phyloP scores from a whole-genome alignment of 2,888 invertebrate genomes.

The Falcaria lacertinaria region DNA sequence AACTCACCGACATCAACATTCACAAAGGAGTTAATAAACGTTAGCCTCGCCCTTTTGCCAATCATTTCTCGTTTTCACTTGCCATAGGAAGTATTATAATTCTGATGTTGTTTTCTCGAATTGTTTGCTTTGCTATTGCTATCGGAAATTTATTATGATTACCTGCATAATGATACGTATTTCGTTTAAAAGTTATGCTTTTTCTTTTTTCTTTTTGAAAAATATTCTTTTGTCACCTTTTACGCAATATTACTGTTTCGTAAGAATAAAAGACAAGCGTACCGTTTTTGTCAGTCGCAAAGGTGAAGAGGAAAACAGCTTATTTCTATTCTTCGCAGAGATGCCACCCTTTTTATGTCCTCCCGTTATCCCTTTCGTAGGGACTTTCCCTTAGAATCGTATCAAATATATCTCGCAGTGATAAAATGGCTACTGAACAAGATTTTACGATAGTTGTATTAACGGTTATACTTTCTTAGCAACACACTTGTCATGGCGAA shows the following conservation, averaged over 20 bases:
- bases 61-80: constrained; percentile 20
- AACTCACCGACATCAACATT: constrained; percentile 3
- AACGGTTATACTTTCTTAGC: background rate
- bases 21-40: constrained; percentile 11
- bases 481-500: background rate
- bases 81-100: constrained; percentile 8
- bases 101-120: constrained; percentile 17
- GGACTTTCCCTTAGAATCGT: constrained; percentile 17
- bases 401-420: constrained; percentile 12
- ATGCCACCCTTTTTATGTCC: constrained; percentile 15
- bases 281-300: constrained; percentile 7
- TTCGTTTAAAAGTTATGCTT: too few relatives aligned
- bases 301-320: constrained; percentile 12
- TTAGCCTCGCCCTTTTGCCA: constrained; percentile 3
- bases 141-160: constrained; percentile 10
- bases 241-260: too few relatives aligned
- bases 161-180: too few relatives aligned
- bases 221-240: too few relatives aligned
- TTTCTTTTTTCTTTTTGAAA: too few relatives aligned
- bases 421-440: constrained; percentile 14
- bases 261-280: constrained; percentile 5
- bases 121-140: constrained; percentile 17
- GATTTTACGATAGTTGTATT: constrained; percentile 19
- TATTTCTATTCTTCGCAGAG: constrained; percentile 18
- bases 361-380: constrained; percentile 7